phyloP scores from a whole-genome alignment of 2,113 vertebrate species.

The Petroica traversi region DNA sequence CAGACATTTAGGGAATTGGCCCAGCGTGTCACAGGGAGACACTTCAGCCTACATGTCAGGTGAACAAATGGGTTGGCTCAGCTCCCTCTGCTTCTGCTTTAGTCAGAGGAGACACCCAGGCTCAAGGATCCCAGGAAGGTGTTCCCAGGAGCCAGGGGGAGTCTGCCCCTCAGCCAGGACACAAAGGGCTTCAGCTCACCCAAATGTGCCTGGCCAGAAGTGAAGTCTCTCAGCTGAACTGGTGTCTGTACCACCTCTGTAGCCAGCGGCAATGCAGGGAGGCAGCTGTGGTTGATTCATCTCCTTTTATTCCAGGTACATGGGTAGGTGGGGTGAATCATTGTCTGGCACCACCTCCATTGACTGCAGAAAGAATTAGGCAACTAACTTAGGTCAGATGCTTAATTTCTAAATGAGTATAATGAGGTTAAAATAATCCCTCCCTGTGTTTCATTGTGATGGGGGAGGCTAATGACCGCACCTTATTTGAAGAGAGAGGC shows the following conservation, averaged over 20 bases:
- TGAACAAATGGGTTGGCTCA: not conserved
- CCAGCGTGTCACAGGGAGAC: not conserved
- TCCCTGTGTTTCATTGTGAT: not conserved
- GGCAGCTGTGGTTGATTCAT: not conserved
- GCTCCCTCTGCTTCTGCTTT: not conserved
- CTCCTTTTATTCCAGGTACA: not conserved
- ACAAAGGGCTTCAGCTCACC: not conserved
- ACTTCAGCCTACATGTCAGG: rapidly evolving
- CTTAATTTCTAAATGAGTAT: not conserved
- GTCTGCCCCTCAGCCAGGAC: not conserved
- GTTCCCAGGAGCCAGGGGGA: not conserved
- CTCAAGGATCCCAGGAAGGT: not conserved
- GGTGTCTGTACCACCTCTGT: not conserved
- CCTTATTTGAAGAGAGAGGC: not conserved
- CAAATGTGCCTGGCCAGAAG: not conserved
- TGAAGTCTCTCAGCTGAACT: not conserved
- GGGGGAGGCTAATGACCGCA: not conserved
- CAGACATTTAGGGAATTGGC: not conserved
- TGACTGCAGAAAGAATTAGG: conserved; percentile 6
- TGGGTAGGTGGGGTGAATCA: not conserved
- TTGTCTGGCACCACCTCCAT: not conserved
- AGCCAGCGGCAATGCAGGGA: not conserved
- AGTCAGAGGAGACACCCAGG: not conserved
- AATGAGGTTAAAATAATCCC: not conserved
- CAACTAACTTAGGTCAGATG: not conserved